These are phyloP conservation scores for Typhlichthys eigenmanni DNA, from an alignment of 2,797 vertebrate genomes.

Conservation along the genomic window DNA sequence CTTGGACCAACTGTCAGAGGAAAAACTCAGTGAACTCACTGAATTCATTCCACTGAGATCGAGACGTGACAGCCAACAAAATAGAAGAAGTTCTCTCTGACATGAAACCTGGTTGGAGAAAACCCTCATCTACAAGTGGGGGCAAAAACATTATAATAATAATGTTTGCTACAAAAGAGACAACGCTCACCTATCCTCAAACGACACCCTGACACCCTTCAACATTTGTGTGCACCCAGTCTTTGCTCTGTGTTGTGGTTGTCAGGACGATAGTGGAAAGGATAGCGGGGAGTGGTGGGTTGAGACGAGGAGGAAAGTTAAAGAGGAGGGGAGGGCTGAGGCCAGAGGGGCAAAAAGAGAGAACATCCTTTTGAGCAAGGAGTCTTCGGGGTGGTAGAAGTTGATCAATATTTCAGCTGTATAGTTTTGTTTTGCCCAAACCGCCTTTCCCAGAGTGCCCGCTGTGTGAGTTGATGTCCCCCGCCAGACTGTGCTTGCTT, in stretches of 20 bases:
- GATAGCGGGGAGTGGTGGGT: conserved; percentile 2
- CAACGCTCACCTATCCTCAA: conserved; percentile 52
- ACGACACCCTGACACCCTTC: conserved; percentile 48
- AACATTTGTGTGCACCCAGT: conserved; percentile 57
- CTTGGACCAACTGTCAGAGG: conserved; percentile 45
- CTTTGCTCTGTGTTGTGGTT: conserved; percentile 53
- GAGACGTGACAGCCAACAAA: conserved; percentile 32
- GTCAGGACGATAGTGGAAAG: conserved; percentile 29
- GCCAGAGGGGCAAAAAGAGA: conserved; percentile 6
- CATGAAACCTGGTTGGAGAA: conserved; percentile 30
- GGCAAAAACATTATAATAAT: conserved; percentile 15
- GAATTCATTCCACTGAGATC: conserved; percentile 35
- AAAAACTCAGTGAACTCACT: conserved; percentile 29
- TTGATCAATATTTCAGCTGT: conserved; percentile 56
- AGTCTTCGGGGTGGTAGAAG: conserved; percentile 29
- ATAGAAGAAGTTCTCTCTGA: conserved; percentile 36
- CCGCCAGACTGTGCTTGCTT: conserved; percentile 27
- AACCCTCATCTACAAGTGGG: conserved; percentile 17
- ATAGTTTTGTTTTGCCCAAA: conserved; percentile 45
- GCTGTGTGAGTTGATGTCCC: conserved; percentile 40
- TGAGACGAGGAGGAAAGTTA: conserved; percentile 1
- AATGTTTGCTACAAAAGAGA: conserved; percentile 41
- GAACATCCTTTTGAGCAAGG: conserved; percentile 36
- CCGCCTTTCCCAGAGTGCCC: conserved; percentile 32
- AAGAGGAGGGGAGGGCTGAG: conserved; percentile 10